Evolutionary conservation across 2,888 invertebrate species (phyloP), one percentile per base, ranked within the genome.

Genomic region (Drosophila paucipuncta): DNA sequence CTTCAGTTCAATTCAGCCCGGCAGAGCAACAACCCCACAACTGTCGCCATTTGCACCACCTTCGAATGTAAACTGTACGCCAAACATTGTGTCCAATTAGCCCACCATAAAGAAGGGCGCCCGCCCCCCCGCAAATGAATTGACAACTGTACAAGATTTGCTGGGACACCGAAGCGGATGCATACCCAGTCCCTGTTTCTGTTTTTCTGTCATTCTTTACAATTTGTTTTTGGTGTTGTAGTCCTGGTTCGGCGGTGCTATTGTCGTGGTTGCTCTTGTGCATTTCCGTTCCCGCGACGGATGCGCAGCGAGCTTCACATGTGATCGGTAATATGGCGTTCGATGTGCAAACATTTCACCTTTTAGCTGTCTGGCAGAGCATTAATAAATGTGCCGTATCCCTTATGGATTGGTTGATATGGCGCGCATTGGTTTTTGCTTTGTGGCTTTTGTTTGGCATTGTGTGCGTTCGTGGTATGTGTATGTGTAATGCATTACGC

Each of bases 291-390:
- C 89, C 89, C 89, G 78, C 64, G 35, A 50, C 66, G 58, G 39
- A 57, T 33, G 68, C 74, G 61, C 78, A 77, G 31, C 88, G 86
- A 82, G 71, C 73, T 68, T 41, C 70, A 76, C 73, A 68, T 76
- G 70, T 80, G 68, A 83, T 74, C 71, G 74, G 73, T 70, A 62
- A 71, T 80, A 60, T 76, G 85, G 43, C 82, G 80, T 78, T 84
- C 80, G 68, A 73, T 76, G 84, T 84, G 83, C 82, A 83, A 83
- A 67, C 89, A 64, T 80, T 84, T 86, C 82, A 86, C 86, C 86
- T 84, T 84, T 76, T 49, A 35, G 62, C 69, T 70, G 83, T 68
- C 85, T 73, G 66, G 73, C 43, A 66, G 63, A 61, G 71, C 78
- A 84, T 83, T 72, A 78, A 81, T 73, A 73, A 57, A 72, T 68